Base-by-base conservation (phyloP, 2,113 vertebrate genomes). In the Anoplopoma fimbria region DNA sequence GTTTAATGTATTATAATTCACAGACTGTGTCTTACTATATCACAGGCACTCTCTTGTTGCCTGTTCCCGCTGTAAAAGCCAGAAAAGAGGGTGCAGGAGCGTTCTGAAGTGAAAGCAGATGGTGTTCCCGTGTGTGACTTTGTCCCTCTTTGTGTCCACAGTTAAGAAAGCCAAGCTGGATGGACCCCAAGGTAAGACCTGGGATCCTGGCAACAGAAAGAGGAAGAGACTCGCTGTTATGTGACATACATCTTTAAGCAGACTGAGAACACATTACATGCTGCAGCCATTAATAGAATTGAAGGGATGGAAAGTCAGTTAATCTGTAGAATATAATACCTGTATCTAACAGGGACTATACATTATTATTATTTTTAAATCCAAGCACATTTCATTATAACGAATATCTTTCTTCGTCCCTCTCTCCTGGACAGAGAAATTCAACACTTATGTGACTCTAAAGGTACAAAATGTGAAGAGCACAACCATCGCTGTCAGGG, bases 381-480 rank as follows among this genome's bases (percentile, higher is more conserved):
- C 14, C 34, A 60, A 3, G 9, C 2, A n/a, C 33, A 53, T 73
- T 36, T 60, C 31, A 25, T 51, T 71, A 15, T 53, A 71, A 82
- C 25, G 1, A 10, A 38, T 81, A 25, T 87, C 29, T 82, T 19
- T 79, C 12, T 55, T 58, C 29, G 33, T 61, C 13, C 55, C 21
- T 88, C 51, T 78, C 42, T 51, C 33, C 53, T 90, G 51, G 10
- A 62, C 95, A 99, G 98, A 99, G 88, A 99, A 99, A 83, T 99
- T 99, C 92, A 99, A 99, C 95, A 97, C 98, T 0, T 99, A 99
- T 12, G 98, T 99, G 94, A 98, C 97, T n/a, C 94, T 99, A 87
- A 99, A 99, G 88, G 98, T 99, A 36, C 98, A 99, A 93, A 99
- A 99, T 97, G 97, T 99, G 89, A 99, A 99, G 95, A 99, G 98